Conservation (phyloP, 2,113 vertebrate genomes). For the Ctenomys sociabilis region DNA sequence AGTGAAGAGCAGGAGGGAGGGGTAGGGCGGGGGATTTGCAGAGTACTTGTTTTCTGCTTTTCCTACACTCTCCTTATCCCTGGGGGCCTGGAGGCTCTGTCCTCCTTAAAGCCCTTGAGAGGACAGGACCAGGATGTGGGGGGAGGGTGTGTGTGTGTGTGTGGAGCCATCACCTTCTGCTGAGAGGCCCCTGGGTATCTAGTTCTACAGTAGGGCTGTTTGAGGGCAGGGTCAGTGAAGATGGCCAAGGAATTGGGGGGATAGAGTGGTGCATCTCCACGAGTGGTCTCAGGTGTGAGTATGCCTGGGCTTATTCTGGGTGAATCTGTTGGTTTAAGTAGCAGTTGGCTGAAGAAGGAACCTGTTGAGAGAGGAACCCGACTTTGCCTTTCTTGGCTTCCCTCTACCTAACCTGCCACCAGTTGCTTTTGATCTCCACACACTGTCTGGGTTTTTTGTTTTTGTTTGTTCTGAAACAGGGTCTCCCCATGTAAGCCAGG, state of each 20-base stretch:
- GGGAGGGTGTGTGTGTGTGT: too few relatives aligned
- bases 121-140: too few relatives aligned
- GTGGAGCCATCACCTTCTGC: background rate
- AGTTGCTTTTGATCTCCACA: background rate
- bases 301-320: background rate
- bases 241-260: rapidly evolving
- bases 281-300: background rate
- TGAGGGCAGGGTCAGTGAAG: background rate
- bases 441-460: background rate
- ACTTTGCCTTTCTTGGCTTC: background rate
- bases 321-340: background rate
- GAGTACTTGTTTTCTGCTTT: background rate
- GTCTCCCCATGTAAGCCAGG: too few relatives aligned
- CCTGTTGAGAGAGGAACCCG: background rate
- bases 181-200: background rate
- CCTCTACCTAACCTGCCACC: background rate
- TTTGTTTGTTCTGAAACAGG: too few relatives aligned
- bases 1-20: background rate
- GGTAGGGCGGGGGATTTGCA: background rate
- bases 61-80: rapidly evolving
- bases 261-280: background rate
- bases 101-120: background rate
- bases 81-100: background rate
- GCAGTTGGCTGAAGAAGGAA: rapidly evolving
- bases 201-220: background rate